Evolutionary conservation across 2,113 vertebrate species (phyloP).

Genomic region (Vicugna pacos): DNA sequence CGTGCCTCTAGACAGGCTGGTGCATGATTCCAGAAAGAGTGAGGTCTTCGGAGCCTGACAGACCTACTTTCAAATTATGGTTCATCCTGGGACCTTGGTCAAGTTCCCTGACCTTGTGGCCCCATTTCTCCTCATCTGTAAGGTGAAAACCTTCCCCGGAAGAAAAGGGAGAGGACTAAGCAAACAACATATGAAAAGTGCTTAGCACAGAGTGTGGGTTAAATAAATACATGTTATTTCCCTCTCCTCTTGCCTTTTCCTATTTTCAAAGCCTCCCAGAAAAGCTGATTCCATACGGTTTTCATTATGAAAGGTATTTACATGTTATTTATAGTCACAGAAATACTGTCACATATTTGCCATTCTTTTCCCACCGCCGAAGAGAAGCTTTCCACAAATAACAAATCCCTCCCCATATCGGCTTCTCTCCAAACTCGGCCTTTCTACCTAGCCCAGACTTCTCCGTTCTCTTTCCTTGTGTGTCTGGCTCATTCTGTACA

Average conservation of each 20-base stretch:
- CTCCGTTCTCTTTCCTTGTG: background rate
- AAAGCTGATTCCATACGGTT: slow-evolving; percentile 71
- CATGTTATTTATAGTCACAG: slow-evolving; percentile 78
- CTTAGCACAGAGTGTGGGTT: background rate
- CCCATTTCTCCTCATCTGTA: background rate
- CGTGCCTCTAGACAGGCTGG: background rate
- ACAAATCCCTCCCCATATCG: slow-evolving; percentile 4
- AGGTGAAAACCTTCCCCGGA: background rate
- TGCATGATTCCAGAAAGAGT: background rate
- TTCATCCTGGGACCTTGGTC: background rate
- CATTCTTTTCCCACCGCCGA: slow-evolving; percentile 81
- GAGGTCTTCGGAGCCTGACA: background rate
- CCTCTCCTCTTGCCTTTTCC: slow-evolving; percentile 38
- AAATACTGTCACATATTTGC: slow-evolving; percentile 76
- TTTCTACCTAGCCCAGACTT: background rate
- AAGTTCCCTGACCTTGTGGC: background rate
- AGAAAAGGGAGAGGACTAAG: background rate
- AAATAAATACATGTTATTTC: slow-evolving; percentile 54
- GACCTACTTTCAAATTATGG: background rate
- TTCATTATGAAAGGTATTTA: slow-evolving; percentile 80
- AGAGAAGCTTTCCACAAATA: slow-evolving; percentile 73
- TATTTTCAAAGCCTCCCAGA: slow-evolving; percentile 49
- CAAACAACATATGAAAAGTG: background rate
- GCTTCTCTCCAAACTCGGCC: slow-evolving; percentile 40
- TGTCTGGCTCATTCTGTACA: background rate